Conservation (phyloP, 2,113 vertebrate species). For the Fulmarus glacialis region DNA sequence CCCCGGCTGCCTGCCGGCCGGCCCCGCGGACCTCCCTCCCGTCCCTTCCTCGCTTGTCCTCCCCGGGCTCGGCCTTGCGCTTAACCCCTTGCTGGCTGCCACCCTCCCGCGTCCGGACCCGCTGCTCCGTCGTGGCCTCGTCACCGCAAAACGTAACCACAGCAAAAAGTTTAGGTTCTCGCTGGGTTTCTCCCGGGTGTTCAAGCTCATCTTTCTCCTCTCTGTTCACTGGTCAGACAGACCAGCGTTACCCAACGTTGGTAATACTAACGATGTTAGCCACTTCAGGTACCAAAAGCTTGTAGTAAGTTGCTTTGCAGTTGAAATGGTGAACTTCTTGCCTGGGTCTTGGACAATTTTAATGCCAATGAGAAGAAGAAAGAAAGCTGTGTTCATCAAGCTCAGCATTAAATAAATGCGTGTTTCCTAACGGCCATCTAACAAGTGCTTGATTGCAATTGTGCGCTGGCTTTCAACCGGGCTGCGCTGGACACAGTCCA, state of each 20-base stretch:
- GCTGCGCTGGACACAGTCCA: not conserved
- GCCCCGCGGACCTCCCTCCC: not conserved
- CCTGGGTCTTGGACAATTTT: not conserved
- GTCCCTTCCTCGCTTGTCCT: not conserved
- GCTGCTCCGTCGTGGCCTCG: not conserved
- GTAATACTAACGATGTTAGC: too few species aligned
- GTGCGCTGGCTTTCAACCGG: not conserved
- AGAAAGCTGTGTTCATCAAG: not conserved
- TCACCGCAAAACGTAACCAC: not conserved
- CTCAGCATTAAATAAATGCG: not conserved
- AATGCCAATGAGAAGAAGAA: not conserved
- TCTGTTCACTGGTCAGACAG: accelerated
- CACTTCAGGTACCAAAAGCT: not conserved
- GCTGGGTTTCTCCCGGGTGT: not conserved
- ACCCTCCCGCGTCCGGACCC: accelerated
- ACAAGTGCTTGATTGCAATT: not conserved
- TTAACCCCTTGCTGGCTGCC: not conserved
- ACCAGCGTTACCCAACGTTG: not conserved
- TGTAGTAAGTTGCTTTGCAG: not conserved
- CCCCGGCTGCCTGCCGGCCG: not conserved
- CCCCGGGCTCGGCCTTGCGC: not conserved
- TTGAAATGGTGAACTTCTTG: not conserved
- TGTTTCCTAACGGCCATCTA: not conserved
- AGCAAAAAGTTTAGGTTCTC: accelerated
- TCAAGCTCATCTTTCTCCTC: not conserved